Conservation (phyloP, 2,888 invertebrate genomes). For the Hydrotaea cyrtoneurina region DNA sequence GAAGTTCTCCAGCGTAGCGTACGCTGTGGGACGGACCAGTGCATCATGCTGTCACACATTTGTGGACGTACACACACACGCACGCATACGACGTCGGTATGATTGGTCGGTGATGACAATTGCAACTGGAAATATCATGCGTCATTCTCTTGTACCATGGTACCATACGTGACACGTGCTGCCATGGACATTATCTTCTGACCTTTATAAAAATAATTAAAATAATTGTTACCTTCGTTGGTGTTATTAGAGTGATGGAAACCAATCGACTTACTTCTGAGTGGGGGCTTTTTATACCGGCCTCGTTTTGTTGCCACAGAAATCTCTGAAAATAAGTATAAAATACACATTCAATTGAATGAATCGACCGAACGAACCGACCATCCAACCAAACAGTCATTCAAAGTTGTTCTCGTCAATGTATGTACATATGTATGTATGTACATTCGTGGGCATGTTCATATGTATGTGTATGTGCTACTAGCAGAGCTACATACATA, state of each 20-base stretch:
- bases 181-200: too few relatives aligned
- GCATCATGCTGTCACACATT: background rate
- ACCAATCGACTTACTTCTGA: too few relatives aligned
- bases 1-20: background rate
- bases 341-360: conserved; percentile 40
- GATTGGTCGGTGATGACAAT: background rate
- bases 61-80: background rate
- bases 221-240: too few relatives aligned
- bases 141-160: too few relatives aligned
- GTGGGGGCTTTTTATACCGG: background rate
- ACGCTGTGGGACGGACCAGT: conserved; percentile 11
- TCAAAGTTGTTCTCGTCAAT: conserved; percentile 43
- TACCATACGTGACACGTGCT: too few relatives aligned
- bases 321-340: conserved; percentile 37
- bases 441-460: background rate
- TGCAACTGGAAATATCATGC: too few relatives aligned
- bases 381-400: conserved; percentile 55
- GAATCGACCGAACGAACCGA: conserved; percentile 38
- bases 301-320: conserved; percentile 30
- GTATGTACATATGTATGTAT: background rate
- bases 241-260: too few relatives aligned
- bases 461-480: background rate
- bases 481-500: background rate
- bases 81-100: background rate
- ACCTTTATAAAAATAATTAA: too few relatives aligned